Base-by-base conservation (phyloP, 2,113 vertebrate genomes). In the Ardeotis arabs region DNA sequence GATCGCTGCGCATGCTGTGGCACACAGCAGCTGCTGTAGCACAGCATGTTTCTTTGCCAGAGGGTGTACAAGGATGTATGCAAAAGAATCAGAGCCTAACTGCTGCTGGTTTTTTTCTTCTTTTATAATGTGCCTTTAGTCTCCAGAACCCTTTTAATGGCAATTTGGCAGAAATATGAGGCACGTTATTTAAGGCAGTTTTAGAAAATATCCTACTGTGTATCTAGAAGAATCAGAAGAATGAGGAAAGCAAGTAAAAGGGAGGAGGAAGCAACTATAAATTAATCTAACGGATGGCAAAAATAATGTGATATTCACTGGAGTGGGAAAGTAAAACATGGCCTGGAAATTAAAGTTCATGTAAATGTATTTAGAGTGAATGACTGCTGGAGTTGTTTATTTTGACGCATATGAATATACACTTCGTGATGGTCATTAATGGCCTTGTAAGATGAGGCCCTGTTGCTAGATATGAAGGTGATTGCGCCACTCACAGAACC, bases 1-100 rank as follows among this genome's bases (percentile, higher is more conserved):
- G 7, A 35, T 85, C 52, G 0, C 10, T 75, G 45, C 5, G 9
- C 9, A 1, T 69, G 45, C n/a, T 10, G 0, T 16, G 58, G 53
- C 70, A 69, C 15, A 7, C 13, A 33, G 39, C 45, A 11, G 6
- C 47, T 74, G 19, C 37, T 55, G 10, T 66, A 49, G 37, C 67
- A 50, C 67, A 56, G 50, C 23, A 3, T 28, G 16, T 39, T 85
- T 82, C 13, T 4, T 12, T 39, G 67, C 28, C n/a, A 77, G 41
- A 73, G 41, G 11, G n/a, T 74, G 29, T 72, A 44, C 24, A 56
- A 68, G 60, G 29, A 67, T 8, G 4, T 45, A 15, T 53, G 50
- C 27, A 25, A 47, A 85, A 87, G 41, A 31, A 50, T 68, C n/a
- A 69, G 20, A 84, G 6, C 3, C 24, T 60, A 50, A n/a, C 55